Evolutionary conservation across 2,888 invertebrate species (phyloP).

Genomic region (Candidula unifasciata): DNA sequence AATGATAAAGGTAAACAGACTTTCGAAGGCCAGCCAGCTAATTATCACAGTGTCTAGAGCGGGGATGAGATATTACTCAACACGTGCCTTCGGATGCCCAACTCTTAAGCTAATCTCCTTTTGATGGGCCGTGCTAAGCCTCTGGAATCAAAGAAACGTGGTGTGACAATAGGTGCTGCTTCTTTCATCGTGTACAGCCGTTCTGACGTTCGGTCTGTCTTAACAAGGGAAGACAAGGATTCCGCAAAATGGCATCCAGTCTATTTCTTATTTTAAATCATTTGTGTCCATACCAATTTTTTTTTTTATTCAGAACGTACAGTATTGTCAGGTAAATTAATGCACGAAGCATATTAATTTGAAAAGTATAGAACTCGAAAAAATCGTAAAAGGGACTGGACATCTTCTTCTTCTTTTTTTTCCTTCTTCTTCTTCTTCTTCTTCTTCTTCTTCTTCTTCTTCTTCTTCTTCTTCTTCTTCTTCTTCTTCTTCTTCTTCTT

Average conservation of each 20-base stretch:
- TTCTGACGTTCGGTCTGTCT: neutral
- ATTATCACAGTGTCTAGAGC: conserved; percentile 4
- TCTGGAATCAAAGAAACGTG: conserved; percentile 34
- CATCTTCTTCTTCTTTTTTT: too few relatives aligned
- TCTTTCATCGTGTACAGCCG: conserved; percentile 21
- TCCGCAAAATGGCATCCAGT: neutral
- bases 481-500: too few relatives aligned
- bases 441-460: too few relatives aligned
- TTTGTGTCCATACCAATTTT: neutral
- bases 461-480: too few relatives aligned
- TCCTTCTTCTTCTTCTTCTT: too few relatives aligned
- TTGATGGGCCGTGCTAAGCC: conserved; percentile 37
- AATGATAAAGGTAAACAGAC: conserved; percentile 31
- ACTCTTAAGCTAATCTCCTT: conserved; percentile 20
- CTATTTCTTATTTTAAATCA: neutral
- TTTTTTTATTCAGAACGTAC: too few relatives aligned
- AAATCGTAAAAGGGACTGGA: too few relatives aligned
- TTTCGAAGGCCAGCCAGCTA: conserved; percentile 12
- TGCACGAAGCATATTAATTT: too few relatives aligned
- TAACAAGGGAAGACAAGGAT: conserved; percentile 18
- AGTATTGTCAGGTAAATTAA: too few relatives aligned
- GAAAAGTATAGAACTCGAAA: too few relatives aligned
- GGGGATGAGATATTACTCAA: conserved; percentile 33
- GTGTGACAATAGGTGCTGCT: conserved; percentile 18
- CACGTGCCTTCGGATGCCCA: conserved; percentile 2